Evolutionary conservation across 2,797 vertebrate genomes (phyloP).

Genomic region (Clarias fuscus): DNA sequence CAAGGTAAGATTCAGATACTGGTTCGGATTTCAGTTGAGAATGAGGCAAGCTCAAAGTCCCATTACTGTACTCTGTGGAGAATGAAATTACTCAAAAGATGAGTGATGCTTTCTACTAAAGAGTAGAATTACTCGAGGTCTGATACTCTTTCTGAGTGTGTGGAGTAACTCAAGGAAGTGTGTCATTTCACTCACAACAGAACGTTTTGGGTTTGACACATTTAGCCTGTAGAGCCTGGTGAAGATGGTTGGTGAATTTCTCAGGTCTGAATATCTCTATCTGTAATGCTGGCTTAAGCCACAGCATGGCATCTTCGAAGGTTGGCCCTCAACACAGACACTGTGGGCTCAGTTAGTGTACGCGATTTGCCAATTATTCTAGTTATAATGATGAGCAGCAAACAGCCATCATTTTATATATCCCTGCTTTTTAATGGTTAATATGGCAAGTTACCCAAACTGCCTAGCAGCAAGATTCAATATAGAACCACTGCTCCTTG

Average conservation of each 20-base stretch:
- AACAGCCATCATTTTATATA: background rate
- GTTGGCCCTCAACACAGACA: background rate
- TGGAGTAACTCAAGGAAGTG: background rate
- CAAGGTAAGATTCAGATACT: background rate
- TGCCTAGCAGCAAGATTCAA: background rate
- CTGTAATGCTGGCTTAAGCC: background rate
- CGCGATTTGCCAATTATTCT: background rate
- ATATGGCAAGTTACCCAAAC: background rate
- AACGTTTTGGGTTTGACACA: background rate
- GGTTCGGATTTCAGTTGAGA: background rate
- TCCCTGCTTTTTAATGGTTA: background rate
- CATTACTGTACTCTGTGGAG: background rate
- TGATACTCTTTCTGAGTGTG: background rate
- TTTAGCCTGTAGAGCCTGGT: background rate
- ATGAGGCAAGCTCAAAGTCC: background rate
- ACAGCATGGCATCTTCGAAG: background rate
- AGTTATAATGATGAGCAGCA: background rate
- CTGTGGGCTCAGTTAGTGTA: background rate
- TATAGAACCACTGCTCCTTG: background rate
- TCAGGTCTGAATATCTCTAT: background rate
- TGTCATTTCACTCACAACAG: background rate
- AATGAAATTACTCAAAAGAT: background rate
- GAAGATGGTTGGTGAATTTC: background rate
- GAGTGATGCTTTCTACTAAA: background rate
- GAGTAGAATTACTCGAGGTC: background rate